phyloP scores from a whole-genome alignment of 2,113 vertebrate genomes.

The Dinomys branickii region DNA sequence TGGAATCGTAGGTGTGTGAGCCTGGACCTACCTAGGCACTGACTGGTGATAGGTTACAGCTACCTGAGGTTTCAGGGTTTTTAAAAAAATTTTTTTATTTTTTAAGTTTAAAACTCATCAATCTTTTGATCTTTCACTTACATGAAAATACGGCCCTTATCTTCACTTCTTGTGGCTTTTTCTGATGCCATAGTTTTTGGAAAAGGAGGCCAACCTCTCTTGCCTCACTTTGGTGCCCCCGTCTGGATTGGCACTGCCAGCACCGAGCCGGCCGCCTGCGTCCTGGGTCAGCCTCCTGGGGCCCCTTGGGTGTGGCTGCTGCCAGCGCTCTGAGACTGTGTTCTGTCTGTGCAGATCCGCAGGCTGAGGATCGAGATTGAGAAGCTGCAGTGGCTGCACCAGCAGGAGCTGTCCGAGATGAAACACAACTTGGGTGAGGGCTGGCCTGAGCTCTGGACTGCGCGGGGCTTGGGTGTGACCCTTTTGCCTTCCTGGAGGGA shows the following conservation, averaged over 20 bases:
- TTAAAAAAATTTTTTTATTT: no score
- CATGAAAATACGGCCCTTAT: neutral
- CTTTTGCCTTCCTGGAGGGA: rapidly evolving
- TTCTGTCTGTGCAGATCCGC: constrained; percentile 89
- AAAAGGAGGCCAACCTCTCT: rapidly evolving
- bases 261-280: rapidly evolving
- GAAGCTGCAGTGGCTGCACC: constrained; percentile 98
- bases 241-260: neutral
- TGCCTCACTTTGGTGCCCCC: neutral
- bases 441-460: rapidly evolving
- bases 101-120: neutral
- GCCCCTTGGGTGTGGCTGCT: rapidly evolving
- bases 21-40: rapidly evolving
- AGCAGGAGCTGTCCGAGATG: constrained; percentile 98
- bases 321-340: rapidly evolving
- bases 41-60: no score
- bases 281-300: rapidly evolving
- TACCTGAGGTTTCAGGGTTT: neutral
- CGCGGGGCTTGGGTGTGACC: neutral
- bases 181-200: neutral
- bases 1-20: neutral
- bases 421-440: constrained; percentile 96
- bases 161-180: neutral
- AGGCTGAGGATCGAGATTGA: constrained; percentile 98
- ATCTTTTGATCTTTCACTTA: neutral